These are phyloP conservation scores for Montifringilla adamsi DNA, from an alignment of 2,113 vertebrate species.

Conservation along the genomic window DNA sequence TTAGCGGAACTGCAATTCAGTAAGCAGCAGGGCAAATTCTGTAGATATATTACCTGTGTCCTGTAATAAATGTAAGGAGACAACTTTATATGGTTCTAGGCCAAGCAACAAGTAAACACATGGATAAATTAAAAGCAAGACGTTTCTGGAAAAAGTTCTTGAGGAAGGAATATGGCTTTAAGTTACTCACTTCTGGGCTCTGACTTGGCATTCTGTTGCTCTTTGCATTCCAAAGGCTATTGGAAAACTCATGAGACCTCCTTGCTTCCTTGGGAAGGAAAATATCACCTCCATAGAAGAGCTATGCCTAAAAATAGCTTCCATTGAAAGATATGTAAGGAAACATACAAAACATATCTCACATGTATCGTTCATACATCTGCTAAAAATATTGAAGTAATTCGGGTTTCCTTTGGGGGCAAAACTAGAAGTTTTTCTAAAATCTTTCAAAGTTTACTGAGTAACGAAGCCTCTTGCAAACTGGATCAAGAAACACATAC, in stretches of 20 bases:
- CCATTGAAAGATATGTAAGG: neutral
- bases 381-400: neutral
- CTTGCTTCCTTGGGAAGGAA: neutral
- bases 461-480: neutral
- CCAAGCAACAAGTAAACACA: neutral
- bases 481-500: neutral
- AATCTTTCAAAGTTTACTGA: neutral
- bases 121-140: neutral
- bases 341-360: neutral
- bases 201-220: neutral
- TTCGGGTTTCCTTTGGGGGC: fast-evolving
- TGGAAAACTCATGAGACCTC: neutral
- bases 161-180: neutral
- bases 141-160: neutral
- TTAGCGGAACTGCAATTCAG: neutral
- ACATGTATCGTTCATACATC: neutral
- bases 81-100: neutral
- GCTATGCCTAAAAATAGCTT: neutral
- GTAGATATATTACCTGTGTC: neutral
- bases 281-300: neutral
- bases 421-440: neutral
- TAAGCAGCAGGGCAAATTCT: neutral
- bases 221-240: neutral
- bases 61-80: neutral
- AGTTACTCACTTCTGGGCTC: neutral